These are phyloP conservation scores for Elanoides forficatus DNA, from an alignment of 2,113 vertebrate species.

Conservation along the genomic window DNA sequence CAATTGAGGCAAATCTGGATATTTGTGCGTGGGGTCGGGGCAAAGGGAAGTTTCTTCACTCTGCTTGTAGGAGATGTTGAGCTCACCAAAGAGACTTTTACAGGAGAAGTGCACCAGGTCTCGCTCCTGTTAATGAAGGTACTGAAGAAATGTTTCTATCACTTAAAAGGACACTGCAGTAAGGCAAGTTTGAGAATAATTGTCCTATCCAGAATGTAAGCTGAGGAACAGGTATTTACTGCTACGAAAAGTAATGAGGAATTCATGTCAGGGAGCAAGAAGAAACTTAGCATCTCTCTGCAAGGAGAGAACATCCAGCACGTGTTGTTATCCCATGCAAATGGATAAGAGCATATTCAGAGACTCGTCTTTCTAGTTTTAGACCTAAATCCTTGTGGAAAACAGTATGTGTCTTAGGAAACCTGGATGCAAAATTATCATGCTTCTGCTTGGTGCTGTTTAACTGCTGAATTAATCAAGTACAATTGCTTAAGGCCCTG, in stretches of 20 bases:
- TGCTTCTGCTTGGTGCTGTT: slow-evolving; percentile 40
- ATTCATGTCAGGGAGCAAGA: background rate
- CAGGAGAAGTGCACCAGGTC: background rate
- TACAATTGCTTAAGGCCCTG: slow-evolving; percentile 62
- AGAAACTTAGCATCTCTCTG: background rate
- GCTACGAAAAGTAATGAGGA: background rate
- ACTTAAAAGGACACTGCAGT: background rate
- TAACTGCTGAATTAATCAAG: slow-evolving; percentile 63
- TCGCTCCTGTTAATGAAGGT: background rate
- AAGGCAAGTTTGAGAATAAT: background rate
- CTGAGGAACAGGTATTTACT: background rate
- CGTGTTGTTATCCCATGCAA: background rate
- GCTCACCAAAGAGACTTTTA: background rate
- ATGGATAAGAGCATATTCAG: slow-evolving; percentile 41
- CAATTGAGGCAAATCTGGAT: background rate
- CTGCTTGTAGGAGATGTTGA: background rate
- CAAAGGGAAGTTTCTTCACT: background rate
- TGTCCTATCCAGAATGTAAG: background rate
- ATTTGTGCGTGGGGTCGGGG: background rate
- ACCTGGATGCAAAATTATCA: slow-evolving; percentile 40
- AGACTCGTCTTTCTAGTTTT: slow-evolving; percentile 22
- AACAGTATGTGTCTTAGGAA: slow-evolving; percentile 57
- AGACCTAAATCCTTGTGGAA: slow-evolving; percentile 63
- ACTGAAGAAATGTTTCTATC: background rate
- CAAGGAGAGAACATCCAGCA: background rate